phyloP scores from a whole-genome alignment of 2,113 vertebrate species.

The Eudyptes chrysolophus region DNA sequence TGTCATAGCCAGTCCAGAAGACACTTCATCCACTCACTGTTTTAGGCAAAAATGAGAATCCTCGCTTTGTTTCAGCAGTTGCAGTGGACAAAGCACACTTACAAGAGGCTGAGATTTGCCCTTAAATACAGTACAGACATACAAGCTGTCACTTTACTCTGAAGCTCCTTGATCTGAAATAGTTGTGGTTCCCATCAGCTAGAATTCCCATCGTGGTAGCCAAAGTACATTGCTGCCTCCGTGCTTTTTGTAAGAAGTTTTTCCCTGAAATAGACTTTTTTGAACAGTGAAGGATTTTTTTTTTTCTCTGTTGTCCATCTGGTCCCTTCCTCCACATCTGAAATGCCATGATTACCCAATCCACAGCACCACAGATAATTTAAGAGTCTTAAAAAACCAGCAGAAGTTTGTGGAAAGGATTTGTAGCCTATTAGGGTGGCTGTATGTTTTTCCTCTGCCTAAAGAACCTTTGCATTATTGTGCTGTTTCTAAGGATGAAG shows the following conservation, averaged over 20 bases:
- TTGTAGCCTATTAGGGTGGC: not conserved
- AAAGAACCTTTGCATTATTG: not conserved
- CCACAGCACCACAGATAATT: conserved; percentile 15
- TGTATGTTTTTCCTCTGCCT: not conserved
- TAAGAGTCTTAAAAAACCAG: not conserved
- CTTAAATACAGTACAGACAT: not conserved
- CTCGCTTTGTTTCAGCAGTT: not conserved
- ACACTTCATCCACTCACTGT: not conserved
- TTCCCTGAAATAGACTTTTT: not conserved
- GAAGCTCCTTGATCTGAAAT: not conserved
- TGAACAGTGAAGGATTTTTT: not conserved
- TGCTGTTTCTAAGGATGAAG: not conserved
- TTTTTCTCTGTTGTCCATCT: conserved; percentile 8
- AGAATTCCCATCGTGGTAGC: not conserved
- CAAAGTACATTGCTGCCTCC: not conserved
- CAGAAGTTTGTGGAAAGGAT: conserved; percentile 8
- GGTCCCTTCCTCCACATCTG: not conserved
- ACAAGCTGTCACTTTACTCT: not conserved
- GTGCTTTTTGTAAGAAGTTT: not conserved
- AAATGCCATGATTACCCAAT: conserved; percentile 44
- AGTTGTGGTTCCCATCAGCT: conserved; percentile 2
- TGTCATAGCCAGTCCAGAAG: not conserved
- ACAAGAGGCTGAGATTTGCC: not conserved
- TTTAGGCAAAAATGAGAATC: not conserved
- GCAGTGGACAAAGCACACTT: not conserved